Evolutionary conservation across 2,113 vertebrate genomes (phyloP).

Genomic region (Tragelaphus imberbis): DNA sequence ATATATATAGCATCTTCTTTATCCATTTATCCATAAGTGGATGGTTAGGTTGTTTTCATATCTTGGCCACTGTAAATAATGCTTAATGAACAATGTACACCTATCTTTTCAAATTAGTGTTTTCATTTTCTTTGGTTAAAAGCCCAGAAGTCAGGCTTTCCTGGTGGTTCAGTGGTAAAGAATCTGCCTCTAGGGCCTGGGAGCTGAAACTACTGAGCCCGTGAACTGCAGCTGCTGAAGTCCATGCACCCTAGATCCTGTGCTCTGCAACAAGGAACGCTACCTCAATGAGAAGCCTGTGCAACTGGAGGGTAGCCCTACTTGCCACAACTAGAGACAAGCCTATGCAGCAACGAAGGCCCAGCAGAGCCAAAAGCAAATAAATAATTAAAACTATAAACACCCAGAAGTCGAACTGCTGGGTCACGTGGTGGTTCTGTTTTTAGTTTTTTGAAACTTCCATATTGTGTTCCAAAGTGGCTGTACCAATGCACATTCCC

Average conservation of each 20-base stretch:
- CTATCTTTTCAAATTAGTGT: neutral
- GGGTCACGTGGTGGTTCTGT: neutral
- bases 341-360: fast-evolving
- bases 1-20: neutral
- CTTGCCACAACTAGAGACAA: neutral
- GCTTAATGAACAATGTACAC: neutral
- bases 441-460: neutral
- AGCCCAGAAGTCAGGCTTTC: neutral
- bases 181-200: neutral
- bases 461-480: neutral
- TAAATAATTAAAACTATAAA: neutral
- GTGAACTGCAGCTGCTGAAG: neutral
- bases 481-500: neutral
- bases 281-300: neutral
- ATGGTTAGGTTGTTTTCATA: neutral
- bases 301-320: neutral
- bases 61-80: neutral
- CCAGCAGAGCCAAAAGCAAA: neutral
- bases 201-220: neutral
- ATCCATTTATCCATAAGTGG: neutral
- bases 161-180: neutral
- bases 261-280: neutral
- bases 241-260: neutral
- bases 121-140: neutral
- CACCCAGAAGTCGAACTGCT: neutral